phyloP scores from a whole-genome alignment of 2,797 vertebrate genomes.

The Synaphobranchus kaupii region DNA sequence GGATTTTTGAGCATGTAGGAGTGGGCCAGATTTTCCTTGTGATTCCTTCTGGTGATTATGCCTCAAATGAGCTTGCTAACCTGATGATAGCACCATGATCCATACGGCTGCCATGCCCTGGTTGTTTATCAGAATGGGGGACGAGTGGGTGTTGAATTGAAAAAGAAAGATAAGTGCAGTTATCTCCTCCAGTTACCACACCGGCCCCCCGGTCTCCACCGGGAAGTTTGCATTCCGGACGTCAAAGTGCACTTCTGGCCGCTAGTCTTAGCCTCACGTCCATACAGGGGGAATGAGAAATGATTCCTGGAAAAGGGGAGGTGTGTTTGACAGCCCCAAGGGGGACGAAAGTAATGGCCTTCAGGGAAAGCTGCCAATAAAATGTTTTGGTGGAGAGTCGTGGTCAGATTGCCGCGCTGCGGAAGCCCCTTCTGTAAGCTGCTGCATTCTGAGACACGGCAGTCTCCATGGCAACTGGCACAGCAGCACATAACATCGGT shows the following conservation, averaged over 20 bases:
- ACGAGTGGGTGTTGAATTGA: too few relatives aligned
- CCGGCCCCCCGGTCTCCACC: too few relatives aligned
- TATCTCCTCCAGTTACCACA: too few relatives aligned
- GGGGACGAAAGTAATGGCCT: background rate
- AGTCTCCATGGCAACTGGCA: background rate
- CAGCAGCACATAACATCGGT: background rate
- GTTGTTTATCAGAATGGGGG: too few relatives aligned
- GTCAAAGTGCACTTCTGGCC: background rate
- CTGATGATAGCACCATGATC: too few relatives aligned
- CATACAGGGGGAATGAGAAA: background rate
- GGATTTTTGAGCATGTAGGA: too few relatives aligned
- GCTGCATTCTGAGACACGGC: background rate
- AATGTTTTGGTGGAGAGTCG: background rate
- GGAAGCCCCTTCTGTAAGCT: background rate
- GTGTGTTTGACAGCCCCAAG: background rate
- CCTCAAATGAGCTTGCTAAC: too few relatives aligned
- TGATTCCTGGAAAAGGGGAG: background rate
- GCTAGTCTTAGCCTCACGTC: background rate
- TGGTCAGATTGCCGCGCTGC: background rate
- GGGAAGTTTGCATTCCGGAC: background rate
- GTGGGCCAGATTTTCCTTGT: too few relatives aligned
- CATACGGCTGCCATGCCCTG: too few relatives aligned
- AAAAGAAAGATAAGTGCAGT: too few relatives aligned
- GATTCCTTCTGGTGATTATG: too few relatives aligned
- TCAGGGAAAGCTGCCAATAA: background rate